Evolutionary conservation across 92 coral and sea anemone genomes (phyloP).

Genomic region (Epizoanthus rinbou): DNA sequence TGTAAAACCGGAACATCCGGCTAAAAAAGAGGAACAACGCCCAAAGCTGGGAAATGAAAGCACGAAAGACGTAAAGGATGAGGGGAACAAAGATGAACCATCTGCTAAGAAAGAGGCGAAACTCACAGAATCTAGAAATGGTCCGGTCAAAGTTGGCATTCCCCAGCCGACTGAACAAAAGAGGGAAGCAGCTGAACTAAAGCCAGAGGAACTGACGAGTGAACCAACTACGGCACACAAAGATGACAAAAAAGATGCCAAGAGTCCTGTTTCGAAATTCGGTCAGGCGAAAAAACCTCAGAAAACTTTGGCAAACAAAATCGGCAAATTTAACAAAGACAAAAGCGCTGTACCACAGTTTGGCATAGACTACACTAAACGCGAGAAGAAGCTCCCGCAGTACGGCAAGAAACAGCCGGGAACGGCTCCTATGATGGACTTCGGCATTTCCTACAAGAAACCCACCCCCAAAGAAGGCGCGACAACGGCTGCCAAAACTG

Average conservation of each 20-base stretch:
- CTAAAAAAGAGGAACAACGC: neutral
- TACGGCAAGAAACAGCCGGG: conserved; percentile 7
- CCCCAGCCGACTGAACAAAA: neutral
- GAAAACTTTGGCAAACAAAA: conserved; percentile 32
- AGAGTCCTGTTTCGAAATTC: conserved; percentile 7
- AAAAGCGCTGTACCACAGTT: conserved; percentile 14
- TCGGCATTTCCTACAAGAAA: conserved; percentile 33
- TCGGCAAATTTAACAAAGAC: conserved; percentile 21
- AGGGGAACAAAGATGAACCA: conserved; percentile 3
- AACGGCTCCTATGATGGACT: conserved; percentile 30
- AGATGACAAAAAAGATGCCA: neutral
- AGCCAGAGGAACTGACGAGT: neutral
- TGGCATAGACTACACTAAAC: conserved; percentile 27
- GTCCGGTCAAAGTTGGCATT: neutral
- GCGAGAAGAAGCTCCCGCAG: conserved; percentile 22
- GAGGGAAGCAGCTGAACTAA: neutral
- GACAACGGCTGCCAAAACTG: conserved; percentile 4
- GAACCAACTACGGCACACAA: neutral
- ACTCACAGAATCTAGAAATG: neutral
- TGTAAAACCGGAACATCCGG: neutral
- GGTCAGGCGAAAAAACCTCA: conserved; percentile 35
- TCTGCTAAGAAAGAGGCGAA: conserved; percentile 24
- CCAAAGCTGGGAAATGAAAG: neutral
- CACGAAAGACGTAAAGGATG: neutral
- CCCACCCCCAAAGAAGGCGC: neutral